Conservation (phyloP, 1,140 invertebrate species). For the Gryllus bimaculatus region DNA sequence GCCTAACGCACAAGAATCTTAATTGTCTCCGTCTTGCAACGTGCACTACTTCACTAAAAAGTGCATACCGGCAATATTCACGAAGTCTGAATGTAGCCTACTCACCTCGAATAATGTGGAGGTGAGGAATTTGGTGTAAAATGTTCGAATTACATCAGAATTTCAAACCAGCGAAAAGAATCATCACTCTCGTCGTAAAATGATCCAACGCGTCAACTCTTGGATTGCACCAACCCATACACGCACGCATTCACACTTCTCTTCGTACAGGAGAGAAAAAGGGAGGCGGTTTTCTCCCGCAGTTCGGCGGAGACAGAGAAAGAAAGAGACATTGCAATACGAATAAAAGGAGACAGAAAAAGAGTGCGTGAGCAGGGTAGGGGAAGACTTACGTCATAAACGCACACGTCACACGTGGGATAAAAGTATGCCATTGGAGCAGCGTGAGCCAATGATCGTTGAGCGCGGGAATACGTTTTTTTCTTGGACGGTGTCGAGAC, state of each 20-base stretch:
- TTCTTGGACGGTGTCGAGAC: background rate
- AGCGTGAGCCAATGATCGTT: background rate
- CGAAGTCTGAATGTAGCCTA: too few species aligned
- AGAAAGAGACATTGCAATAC: background rate
- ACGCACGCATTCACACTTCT: background rate
- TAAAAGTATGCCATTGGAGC: background rate
- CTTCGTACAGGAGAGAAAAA: background rate
- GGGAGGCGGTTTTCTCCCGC: background rate
- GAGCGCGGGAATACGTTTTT: constrained; percentile 9
- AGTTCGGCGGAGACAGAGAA: background rate
- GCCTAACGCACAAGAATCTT: too few species aligned
- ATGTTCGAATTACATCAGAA: too few species aligned
- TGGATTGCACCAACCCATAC: too few species aligned
- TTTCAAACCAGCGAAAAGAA: too few species aligned
- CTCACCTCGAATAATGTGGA: too few species aligned
- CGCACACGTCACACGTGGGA: background rate
- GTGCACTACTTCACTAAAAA: too few species aligned
- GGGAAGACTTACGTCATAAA: constrained; percentile 9
- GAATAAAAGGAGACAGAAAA: constrained; percentile 7
- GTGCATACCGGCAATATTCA: too few species aligned
- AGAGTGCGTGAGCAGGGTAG: background rate
- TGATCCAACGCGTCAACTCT: too few species aligned
- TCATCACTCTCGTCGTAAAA: too few species aligned
- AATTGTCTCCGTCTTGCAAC: too few species aligned
- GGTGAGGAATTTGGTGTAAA: too few species aligned